Base-by-base conservation (phyloP, 2,113 vertebrate genomes). In the Alosa alosa region DNA sequence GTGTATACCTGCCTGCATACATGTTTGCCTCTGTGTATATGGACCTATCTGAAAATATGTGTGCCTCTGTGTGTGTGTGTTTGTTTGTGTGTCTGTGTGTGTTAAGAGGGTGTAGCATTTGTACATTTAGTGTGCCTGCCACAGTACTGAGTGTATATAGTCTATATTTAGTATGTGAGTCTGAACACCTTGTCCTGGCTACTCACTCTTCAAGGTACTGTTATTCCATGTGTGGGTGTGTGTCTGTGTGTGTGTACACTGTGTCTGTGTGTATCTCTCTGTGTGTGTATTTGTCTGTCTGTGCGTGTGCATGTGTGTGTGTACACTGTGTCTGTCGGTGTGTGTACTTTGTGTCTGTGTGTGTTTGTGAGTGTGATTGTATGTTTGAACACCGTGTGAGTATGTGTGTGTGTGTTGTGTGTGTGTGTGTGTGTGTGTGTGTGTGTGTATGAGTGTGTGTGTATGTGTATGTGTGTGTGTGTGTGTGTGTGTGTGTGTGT, bases 41-140 rank as follows among this genome's bases (percentile, higher is more conserved):
- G 13, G 2, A 91, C 91, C 94, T 87, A 83, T 36, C n/a, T 72
- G 64, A 31, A 31, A 31, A 31, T 72, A 25, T 72, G n/a, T 72
- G n/a, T 72, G 64, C 9, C 2, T 72, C 8, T 36, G 64, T 72
- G 25, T 72, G 64, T 72, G 64, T 64, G 17, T 64, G 57, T 64
- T 22, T n/a, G 17, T 64, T 2, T 22, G 20, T 55, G 13, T 55
- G 52, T 55, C 1, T 55, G 52, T 55, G 52, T 55, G 18, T 13
- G 50, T 52, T 2, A 15, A 46, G 50, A 13, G 15, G 13, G 15
- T 17, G 52, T 55, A 55, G 10, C 47, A 55, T 55, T 55, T 18
- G 52, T 22, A 20, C 22, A n/a, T 20, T 60, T 5, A 60, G 20
- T 60, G 57, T 60, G 57, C n/a, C 57, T 60, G 57, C 4, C 57